phyloP scores from a whole-genome alignment of 2,888 invertebrate genomes.

The Zaprionus obscuricornis region DNA sequence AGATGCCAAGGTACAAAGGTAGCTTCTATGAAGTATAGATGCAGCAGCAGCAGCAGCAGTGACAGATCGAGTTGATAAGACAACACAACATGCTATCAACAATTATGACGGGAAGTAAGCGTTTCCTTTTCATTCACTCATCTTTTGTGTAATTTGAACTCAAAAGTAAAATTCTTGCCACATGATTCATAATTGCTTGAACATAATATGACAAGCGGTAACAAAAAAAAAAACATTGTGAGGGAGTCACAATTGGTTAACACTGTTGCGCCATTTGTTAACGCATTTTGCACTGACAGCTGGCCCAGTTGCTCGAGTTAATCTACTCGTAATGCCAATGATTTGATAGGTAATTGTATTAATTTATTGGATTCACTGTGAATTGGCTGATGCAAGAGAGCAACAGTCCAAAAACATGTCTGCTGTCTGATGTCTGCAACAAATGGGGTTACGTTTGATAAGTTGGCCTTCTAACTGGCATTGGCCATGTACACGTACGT shows the following conservation, averaged over 20 bases:
- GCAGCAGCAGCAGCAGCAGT: not conserved
- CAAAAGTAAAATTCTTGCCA: conserved; percentile 15
- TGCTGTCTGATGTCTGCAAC: conserved; percentile 18
- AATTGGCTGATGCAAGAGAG: conserved; percentile 70
- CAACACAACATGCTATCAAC: conserved; percentile 9
- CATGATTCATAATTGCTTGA: conserved; percentile 26
- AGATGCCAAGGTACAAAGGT: too few relatives aligned
- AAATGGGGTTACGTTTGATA: conserved; percentile 52
- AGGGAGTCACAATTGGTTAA: too few relatives aligned
- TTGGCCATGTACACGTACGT: too few relatives aligned
- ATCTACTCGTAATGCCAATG: conserved; percentile 39
- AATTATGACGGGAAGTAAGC: conserved; percentile 16
- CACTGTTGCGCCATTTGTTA: conserved; percentile 11
- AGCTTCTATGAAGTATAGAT: not conserved
- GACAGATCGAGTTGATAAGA: conserved; percentile 31
- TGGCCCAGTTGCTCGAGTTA: not conserved
- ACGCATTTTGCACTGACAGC: conserved; percentile 24
- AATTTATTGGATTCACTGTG: not conserved
- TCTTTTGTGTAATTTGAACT: too few relatives aligned
- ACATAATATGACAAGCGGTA: too few relatives aligned
- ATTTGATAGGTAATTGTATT: conserved; percentile 35
- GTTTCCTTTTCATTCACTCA: conserved; percentile 24
- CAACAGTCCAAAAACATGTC: conserved; percentile 14
- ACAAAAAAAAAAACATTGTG: too few relatives aligned
- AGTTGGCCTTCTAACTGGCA: conserved; percentile 44